Percentiles rank a stretch among this genome's conserved stretches.
Evolutionary conservation across 2,888 invertebrate species (phyloP).

Genomic region (Netelia fuscicornis): DNA sequence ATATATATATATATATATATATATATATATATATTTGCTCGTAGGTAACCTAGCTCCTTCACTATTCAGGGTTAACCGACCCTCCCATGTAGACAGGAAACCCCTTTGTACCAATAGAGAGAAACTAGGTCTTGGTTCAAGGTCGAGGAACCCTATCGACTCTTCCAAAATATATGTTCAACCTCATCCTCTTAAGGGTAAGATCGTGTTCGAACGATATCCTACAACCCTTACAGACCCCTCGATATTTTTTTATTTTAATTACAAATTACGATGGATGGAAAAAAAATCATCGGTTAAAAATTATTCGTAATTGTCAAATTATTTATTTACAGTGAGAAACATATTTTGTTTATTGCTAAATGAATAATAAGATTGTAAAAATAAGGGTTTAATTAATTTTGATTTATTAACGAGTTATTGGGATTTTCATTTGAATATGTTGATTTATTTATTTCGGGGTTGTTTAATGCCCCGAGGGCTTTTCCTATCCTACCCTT

Average conservation of each 20-base stretch:
- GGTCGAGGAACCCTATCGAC: slow-evolving; percentile 60
- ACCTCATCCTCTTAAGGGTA: not conserved
- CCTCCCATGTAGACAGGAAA: slow-evolving; percentile 27
- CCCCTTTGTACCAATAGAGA: slow-evolving; percentile 36
- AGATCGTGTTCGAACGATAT: slow-evolving; percentile 12
- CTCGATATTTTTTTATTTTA: not conserved
- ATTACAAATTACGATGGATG: not conserved
- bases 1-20: not conserved
- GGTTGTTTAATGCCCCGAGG: slow-evolving; percentile 14
- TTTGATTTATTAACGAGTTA: no score
- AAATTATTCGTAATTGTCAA: no score
- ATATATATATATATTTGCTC: not conserved
- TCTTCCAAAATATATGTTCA: slow-evolving; percentile 20
- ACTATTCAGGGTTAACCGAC: slow-evolving; percentile 64
- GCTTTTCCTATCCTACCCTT: slow-evolving; percentile 28
- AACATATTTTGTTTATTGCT: no score
- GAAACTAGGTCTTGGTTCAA: slow-evolving; percentile 66
- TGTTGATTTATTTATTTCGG: no score
- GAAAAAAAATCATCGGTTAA: not conserved
- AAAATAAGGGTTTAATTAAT: no score
- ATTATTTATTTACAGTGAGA: no score
- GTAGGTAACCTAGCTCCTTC: slow-evolving; percentile 28
- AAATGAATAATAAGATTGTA: no score
- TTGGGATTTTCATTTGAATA: no score
- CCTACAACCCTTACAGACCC: not conserved